Conservation (phyloP, 2,888 invertebrate genomes). For the Oligia strigilis region DNA sequence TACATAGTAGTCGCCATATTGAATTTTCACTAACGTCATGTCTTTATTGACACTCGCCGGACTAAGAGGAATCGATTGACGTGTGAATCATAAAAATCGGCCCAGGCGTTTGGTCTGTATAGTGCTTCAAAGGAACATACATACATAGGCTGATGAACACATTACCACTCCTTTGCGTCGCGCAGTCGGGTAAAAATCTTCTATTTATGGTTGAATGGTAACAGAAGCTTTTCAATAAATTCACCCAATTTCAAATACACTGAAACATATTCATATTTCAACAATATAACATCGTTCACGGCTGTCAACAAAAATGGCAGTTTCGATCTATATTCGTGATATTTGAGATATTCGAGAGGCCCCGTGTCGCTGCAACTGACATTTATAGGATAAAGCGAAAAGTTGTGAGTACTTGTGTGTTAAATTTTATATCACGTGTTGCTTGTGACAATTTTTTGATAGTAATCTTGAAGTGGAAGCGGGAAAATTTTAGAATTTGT, state of each 20-base stretch:
- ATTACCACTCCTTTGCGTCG: too few relatives aligned
- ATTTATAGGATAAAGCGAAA: constrained; percentile 18
- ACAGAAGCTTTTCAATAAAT: background rate
- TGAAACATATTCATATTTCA: constrained; percentile 19
- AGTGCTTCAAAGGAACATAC: too few relatives aligned
- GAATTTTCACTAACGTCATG: too few relatives aligned
- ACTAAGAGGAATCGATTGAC: too few relatives aligned
- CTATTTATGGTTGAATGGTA: background rate
- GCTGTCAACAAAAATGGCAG: constrained; percentile 22
- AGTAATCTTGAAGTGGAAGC: background rate
- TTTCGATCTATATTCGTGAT: constrained; percentile 4
- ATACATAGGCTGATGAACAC: too few relatives aligned
- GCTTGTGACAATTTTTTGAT: constrained; percentile 13
- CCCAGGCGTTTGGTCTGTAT: too few relatives aligned
- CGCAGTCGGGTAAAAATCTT: background rate
- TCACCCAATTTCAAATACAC: background rate
- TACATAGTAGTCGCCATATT: too few relatives aligned
- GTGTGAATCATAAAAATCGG: too few relatives aligned
- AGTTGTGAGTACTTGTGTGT: constrained; percentile 9
- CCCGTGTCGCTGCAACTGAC: constrained; percentile 29
- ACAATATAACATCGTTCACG: constrained; percentile 11
- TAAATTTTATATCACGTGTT: constrained; percentile 22
- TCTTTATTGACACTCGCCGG: too few relatives aligned
- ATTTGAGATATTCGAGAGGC: constrained; percentile 18
- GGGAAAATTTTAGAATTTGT: background rate